Conservation (phyloP, 1,140 invertebrate genomes). For the Drosophila ercepeae region DNA sequence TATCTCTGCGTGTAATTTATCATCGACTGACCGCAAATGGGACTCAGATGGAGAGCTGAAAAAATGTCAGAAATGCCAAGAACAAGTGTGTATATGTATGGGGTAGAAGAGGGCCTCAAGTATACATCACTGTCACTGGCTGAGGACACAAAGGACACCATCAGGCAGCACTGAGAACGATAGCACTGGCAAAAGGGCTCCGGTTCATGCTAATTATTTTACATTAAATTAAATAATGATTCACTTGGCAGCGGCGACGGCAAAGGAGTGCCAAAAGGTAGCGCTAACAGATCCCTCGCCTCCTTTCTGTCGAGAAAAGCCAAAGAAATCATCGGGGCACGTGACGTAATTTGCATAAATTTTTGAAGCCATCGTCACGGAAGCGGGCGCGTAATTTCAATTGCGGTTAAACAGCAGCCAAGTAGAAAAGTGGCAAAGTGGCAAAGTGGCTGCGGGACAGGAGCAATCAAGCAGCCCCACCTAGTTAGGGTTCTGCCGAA, state of each 20-base stretch:
- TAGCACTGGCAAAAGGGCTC: background rate
- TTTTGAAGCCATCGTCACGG: slow-evolving; percentile 64
- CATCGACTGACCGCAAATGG: slow-evolving; percentile 76
- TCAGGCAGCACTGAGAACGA: background rate
- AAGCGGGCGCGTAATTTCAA: slow-evolving; percentile 78
- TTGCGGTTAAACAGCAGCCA: slow-evolving; percentile 81
- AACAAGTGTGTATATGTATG: slow-evolving; percentile 12
- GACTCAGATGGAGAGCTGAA: slow-evolving; percentile 26
- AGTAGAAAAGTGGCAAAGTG: slow-evolving; percentile 77
- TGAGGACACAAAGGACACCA: background rate
- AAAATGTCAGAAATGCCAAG: slow-evolving; percentile 15
- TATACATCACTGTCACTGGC: slow-evolving; percentile 70
- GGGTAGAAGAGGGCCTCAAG: slow-evolving; percentile 24
- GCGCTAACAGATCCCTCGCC: slow-evolving; percentile 4
- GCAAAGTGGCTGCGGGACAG: slow-evolving; percentile 51
- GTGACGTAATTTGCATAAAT: slow-evolving; percentile 84
- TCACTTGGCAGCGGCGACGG: slow-evolving; percentile 59
- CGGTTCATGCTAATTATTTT: slow-evolving; percentile 81
- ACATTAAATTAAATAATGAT: slow-evolving; percentile 84
- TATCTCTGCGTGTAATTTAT: slow-evolving; percentile 65
- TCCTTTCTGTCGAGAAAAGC: slow-evolving; percentile 32
- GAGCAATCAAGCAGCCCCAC: slow-evolving; percentile 12
- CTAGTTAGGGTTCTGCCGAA: slow-evolving; percentile 48
- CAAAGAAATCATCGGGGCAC: slow-evolving; percentile 81
- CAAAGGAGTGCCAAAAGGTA: slow-evolving; percentile 59